Base-by-base conservation (phyloP, 1,140 invertebrate genomes). In the Bactericera cockerelli region DNA sequence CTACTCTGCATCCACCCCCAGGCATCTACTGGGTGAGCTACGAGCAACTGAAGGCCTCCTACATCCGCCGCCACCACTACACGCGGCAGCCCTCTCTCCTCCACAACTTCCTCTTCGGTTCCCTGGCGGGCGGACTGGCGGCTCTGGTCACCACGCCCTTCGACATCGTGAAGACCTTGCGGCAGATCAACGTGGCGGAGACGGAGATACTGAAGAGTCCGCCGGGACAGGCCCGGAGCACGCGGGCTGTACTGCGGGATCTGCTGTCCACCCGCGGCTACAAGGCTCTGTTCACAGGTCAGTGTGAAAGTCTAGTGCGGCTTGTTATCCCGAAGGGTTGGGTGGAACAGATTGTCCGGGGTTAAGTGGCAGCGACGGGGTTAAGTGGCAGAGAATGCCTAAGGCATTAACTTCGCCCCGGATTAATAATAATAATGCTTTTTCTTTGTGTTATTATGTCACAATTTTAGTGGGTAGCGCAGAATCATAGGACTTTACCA, bases 151-250 rank as follows among this genome's bases (percentile, higher is more conserved):
- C 96, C 1, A 79, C 93, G 61, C 96, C 96, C 25, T 98, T 99
- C 77, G 96, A 99, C 76, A 94, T 99, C 4, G 86, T 98, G 0
- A 99, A 99, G 78, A 99, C 96, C 8, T 87, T 96, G 69, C 82
- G 88, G 67, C 96, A 99, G 78, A 96, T 99, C 67, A 92, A 97
- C 74, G 80, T 99, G 67, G 94, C 94, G 26, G 86, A 93, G 73
- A 82, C 82, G 68, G 79, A 85, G 76, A 80, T 87, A 66, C 84
- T 85, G 72, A 75, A 81, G 74, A 81, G 83, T 86, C 73, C 33
- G 16, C 33, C 33, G 10, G 10, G 10, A 36, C 10, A 36, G 16
- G 16, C 10, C 16, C 33, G 16, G 16, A 36, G 10, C 16, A 36
- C 33, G 16, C 10, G 33, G 16, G 16, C 16, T 11, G 33, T 36